These are phyloP conservation scores for Pterois miles DNA, from an alignment of 2,797 vertebrate species.

Conservation along the genomic window DNA sequence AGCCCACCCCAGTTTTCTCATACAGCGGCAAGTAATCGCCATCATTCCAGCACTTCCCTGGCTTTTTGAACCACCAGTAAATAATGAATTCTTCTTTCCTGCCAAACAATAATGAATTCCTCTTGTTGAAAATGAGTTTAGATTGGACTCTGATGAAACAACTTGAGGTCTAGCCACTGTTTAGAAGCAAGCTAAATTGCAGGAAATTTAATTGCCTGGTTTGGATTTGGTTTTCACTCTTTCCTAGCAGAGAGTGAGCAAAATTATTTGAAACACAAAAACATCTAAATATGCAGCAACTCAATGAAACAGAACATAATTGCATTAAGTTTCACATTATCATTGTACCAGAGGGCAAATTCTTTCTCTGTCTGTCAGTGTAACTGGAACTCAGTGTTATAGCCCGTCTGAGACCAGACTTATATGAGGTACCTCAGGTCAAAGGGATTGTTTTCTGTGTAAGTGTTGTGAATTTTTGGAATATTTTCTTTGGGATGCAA, in stretches of 20 bases:
- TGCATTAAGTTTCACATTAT: background rate
- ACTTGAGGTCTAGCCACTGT: conserved; percentile 56
- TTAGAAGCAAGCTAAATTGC: conserved; percentile 53
- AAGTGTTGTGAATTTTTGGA: background rate
- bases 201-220: conserved; percentile 53
- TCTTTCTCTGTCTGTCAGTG: background rate
- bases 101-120: conserved; percentile 72
- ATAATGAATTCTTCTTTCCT: conserved; percentile 63
- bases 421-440: background rate
- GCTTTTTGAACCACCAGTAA: conserved; percentile 54
- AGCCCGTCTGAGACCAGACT: background rate
- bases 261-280: conserved; percentile 8
- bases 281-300: conserved; percentile 4
- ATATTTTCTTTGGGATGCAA: background rate
- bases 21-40: conserved; percentile 55
- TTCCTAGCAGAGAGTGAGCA: background rate
- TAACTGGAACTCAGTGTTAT: conserved; percentile 3
- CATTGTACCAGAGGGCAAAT: background rate
- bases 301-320: background rate
- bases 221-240: conserved; percentile 47
- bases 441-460: background rate
- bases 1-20: conserved; percentile 38
- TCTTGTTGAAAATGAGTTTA: conserved; percentile 65
- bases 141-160: conserved; percentile 70
- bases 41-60: conserved; percentile 46